These are phyloP conservation scores for Papilio polyxenes DNA, from an alignment of 1,140 invertebrate genomes.

Conservation along the genomic window DNA sequence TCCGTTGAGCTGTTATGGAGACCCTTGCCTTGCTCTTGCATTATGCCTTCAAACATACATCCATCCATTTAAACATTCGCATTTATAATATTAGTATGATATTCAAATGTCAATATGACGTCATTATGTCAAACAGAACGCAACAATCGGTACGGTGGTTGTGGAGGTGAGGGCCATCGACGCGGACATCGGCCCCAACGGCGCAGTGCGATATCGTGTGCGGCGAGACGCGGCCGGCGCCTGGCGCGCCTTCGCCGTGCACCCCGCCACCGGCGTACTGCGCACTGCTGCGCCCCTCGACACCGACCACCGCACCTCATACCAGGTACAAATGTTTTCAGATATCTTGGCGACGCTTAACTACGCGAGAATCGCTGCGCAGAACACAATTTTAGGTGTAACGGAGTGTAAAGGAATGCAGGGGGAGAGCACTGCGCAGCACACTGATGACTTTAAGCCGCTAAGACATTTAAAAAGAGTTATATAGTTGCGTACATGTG, in stretches of 20 bases:
- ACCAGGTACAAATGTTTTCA: constrained; percentile 83
- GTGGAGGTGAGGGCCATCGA: constrained; percentile 92
- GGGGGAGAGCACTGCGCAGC: no score
- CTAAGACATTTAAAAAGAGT: no score
- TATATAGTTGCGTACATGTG: neutral
- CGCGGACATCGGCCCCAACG: constrained; percentile 94
- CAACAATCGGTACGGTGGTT: constrained; percentile 89
- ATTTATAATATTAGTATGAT: no score
- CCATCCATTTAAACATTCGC: no score
- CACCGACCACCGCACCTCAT: constrained; percentile 92
- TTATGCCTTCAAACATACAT: no score
- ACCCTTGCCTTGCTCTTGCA: no score
- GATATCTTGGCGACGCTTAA: no score
- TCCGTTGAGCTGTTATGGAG: no score
- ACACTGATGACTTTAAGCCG: no score
- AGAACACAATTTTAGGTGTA: no score
- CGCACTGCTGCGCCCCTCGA: constrained; percentile 86
- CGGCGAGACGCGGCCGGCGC: constrained; percentile 90
- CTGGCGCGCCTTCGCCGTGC: constrained; percentile 90
- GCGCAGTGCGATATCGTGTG: constrained; percentile 91
- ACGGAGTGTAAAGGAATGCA: no score
- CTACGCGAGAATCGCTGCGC: no score
- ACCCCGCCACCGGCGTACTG: constrained; percentile 88
- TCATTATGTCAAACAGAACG: constrained; percentile 81
- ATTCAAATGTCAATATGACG: neutral